Evolutionary conservation across 2,888 invertebrate genomes (phyloP), one percentile per base, ranked within the genome.

Genomic region (Clanis bilineata): DNA sequence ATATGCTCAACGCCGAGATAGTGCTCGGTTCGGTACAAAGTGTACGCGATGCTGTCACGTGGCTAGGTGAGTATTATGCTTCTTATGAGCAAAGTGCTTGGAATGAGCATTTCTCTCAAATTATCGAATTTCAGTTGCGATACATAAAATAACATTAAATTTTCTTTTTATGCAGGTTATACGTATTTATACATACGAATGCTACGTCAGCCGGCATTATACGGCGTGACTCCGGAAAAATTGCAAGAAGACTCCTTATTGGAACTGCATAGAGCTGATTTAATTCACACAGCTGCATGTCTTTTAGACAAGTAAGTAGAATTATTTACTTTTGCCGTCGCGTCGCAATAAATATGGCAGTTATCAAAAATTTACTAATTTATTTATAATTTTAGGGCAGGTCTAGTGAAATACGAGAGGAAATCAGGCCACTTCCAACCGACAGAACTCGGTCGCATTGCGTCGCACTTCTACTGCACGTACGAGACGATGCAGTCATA

Each of bases 391-490:
- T 51, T 2, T 80, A 96, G 98, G 68, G 97, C 97, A 74, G 98
- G 98, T n/a, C 93, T 99, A 0, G 93, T 98, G 12, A 98, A 98
- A 71, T 99, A 99, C 85, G 99, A 99, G 74, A 94, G 98, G 12
- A 98, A 98, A 82, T 96, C 96, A 1, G 99, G 99, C 1, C 96
- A 96, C 71, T 93, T 94, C 70, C 95, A 97, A 79, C 96, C 97
- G 0, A 99, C 99, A 0, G 99, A 99, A 86, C 92, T 99, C 9
- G 99, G 99, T 0, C 94, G 99, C 39, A 99, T 99, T 78, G 98
- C 99, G 3, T 98, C 98, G 0, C 99, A 99, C 92, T 99, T 97
- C 93, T 99, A 99, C 89, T 98, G 98, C 80, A 98, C 99, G 0
- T 96, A 97, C 85, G 99, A 99, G 70, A 98, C 99, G 0, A 99